These are phyloP conservation scores for Denticeps clupeoides DNA, from an alignment of 2,797 vertebrate species.

Conservation along the genomic window DNA sequence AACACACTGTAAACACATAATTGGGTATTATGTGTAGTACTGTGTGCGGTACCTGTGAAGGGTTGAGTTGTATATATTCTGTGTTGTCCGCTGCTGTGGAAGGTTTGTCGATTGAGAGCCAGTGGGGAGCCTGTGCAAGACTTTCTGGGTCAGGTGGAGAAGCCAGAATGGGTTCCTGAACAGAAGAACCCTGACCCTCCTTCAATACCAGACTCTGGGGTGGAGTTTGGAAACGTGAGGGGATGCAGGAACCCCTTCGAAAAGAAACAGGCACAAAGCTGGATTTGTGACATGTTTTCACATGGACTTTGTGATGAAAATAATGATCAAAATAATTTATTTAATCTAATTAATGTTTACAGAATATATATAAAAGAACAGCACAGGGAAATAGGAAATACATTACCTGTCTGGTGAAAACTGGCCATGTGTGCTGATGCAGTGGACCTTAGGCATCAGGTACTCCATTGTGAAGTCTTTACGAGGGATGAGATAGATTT, in stretches of 20 bases:
- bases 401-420: conserved; percentile 76
- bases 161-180: conserved; percentile 46
- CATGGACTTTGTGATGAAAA: background rate
- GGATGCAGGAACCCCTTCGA: conserved; percentile 70
- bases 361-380: background rate
- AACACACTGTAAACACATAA: background rate
- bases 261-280: background rate
- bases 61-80: conserved; percentile 57
- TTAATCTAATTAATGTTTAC: background rate
- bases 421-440: conserved; percentile 70
- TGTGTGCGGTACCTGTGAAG: conserved; percentile 70
- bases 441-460: conserved; percentile 69
- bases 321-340: background rate
- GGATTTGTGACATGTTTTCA: background rate
- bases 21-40: too few species aligned
- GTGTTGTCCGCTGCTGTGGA: conserved; percentile 50
- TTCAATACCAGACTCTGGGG: conserved; percentile 73
- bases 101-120: conserved; percentile 41
- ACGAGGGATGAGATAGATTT: conserved; percentile 67
- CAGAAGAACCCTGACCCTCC: conserved; percentile 65
- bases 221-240: conserved; percentile 82
- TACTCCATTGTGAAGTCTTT: conserved; percentile 72
- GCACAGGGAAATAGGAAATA: background rate
- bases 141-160: conserved; percentile 41
- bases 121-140: conserved; percentile 19